Percentiles rank a stretch among this genome's conserved stretches.
These are phyloP conservation scores for Ctenosaura bakeri DNA, from an alignment of 2,797 vertebrate genomes.

Conservation along the genomic window DNA sequence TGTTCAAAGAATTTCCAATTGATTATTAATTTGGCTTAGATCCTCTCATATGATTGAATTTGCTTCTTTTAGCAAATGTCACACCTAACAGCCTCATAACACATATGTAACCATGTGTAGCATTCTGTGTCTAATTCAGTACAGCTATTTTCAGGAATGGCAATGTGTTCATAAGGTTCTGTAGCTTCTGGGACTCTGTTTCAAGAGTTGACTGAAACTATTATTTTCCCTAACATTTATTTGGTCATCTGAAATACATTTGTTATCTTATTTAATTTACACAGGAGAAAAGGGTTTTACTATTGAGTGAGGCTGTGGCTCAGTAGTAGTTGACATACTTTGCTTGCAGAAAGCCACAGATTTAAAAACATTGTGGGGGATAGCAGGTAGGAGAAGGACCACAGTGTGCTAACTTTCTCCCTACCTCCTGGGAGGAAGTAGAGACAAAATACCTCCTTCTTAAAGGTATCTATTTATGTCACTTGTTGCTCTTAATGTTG, in stretches of 20 bases:
- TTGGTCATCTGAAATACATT: not conserved
- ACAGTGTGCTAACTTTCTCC: not conserved
- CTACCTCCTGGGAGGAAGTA: not conserved
- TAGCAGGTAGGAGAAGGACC: not conserved
- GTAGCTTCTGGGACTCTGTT: not conserved
- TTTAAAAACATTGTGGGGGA: not conserved
- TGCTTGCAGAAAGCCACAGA: not conserved
- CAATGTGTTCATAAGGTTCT: not conserved
- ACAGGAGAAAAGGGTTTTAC: not conserved
- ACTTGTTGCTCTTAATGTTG: not conserved
- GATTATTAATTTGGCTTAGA: not conserved
- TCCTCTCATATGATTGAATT: not conserved
- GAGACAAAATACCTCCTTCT: not conserved
- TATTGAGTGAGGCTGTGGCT: not conserved
- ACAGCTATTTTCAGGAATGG: not conserved
- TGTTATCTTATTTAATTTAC: not conserved
- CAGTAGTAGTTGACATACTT: not conserved
- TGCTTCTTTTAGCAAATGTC: not conserved
- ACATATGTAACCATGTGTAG: not conserved
- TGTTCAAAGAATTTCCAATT: constrained; percentile 7
- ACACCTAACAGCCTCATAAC: constrained; percentile 6
- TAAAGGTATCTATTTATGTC: not conserved
- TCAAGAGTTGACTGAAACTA: not conserved
- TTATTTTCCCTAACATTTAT: not conserved
- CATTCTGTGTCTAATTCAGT: not conserved